Base-by-base conservation (phyloP, 2,888 invertebrate genomes). In the Ophion ellenae region DNA sequence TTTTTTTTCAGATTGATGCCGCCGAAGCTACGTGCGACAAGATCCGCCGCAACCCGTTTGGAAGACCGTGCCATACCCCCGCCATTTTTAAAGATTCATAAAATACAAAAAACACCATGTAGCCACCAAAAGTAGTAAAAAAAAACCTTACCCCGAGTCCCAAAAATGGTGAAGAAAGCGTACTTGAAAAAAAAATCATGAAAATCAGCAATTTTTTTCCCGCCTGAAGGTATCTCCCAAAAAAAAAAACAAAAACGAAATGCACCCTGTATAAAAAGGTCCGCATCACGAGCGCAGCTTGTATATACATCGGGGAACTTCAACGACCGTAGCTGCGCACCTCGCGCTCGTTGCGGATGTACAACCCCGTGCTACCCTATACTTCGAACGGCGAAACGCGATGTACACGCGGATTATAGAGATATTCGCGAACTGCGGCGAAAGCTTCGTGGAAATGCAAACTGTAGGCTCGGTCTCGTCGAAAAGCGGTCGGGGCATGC, bases 371-470 rank as follows among this genome's bases (percentile, higher is more conserved):
- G 59, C 75, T 82, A 45, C 80, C 57, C 73, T 83, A 77, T 76
- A 83, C 67, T 80, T 57, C 32, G 47, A 45, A 61, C 45, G 32
- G 59, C 47, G 7, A 36, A 71, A 79, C 76, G 59, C 69, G 53
- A 61, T 24, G 24, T 36, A 66, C 69, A 47, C 71, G 61, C 76
- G 69, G 71, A 53, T 73, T 77, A 64, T 70, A 73, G 64, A 47
- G 73, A 80, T 69, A 57, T 73, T 59, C 69, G 0, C 53, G 17
- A 45, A 59, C 71, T 32, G 69, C 24, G 66, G 61, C 63, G 53
- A 53, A 77, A 63, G 85, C 73, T 83, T 85, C 83, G 73, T 61
- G 73, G 85, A 83, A 85, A 69, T 47, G 40, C 73, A 59, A 76
- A 59, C 69, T 63, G 76, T 70, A 73, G 32, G 57, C 83, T 64